A percentile compares a stretch with the other conserved stretches of the same genome.
Conservation (phyloP, 2,888 invertebrate genomes). For the Amiota mariae region DNA sequence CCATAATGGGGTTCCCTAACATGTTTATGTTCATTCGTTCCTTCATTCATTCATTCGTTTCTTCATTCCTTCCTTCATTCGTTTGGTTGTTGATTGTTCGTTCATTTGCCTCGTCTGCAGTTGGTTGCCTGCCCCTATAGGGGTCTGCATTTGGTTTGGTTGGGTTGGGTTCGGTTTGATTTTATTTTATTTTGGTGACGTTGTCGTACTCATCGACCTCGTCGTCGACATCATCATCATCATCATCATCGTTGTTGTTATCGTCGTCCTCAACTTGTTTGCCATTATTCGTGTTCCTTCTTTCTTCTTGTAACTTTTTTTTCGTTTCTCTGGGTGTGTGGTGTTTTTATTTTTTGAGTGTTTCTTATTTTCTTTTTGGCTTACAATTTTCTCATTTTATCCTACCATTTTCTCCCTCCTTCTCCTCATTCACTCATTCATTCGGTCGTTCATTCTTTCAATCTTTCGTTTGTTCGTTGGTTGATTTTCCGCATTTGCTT, state of each 20-base stretch:
- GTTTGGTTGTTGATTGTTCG: constrained; percentile 53
- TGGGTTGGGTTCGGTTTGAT: not conserved
- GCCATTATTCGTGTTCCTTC: constrained; percentile 3
- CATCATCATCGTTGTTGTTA: not conserved
- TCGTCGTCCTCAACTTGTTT: not conserved
- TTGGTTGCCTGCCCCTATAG: constrained; percentile 24
- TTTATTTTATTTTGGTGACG: constrained; percentile 32
- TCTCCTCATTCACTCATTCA: too few relatives aligned
- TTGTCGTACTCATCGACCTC: constrained; percentile 36
- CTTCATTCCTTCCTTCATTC: constrained; percentile 42
- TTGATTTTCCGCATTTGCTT: constrained; percentile 33
- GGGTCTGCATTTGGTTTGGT: not conserved
- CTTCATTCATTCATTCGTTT: not conserved
- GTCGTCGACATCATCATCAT: constrained; percentile 21
- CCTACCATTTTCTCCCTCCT: not conserved
- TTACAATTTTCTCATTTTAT: not conserved
- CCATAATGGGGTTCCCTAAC: not conserved
- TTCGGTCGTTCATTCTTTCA: constrained; percentile 36
- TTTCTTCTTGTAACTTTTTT: not conserved
- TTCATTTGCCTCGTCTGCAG: constrained; percentile 37
- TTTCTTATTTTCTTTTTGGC: not conserved
- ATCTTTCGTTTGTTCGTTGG: constrained; percentile 32
- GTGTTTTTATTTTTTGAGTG: constrained; percentile 15
- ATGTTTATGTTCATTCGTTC: constrained; percentile 11
- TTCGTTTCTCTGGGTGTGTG: not conserved